Conservation (phyloP, 2,888 invertebrate species). For the Sisyra nigra region DNA sequence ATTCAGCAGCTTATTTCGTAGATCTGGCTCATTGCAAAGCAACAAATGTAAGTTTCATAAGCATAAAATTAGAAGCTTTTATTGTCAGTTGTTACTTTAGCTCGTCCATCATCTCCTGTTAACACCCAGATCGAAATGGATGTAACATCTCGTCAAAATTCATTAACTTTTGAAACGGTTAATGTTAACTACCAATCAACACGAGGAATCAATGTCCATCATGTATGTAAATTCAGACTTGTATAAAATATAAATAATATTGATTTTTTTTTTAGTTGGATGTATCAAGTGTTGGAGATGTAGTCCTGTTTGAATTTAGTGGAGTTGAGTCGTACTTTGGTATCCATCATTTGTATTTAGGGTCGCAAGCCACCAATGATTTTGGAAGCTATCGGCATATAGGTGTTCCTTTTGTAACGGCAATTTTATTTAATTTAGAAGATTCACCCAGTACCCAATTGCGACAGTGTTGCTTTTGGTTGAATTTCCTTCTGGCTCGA, state of each 20-base stretch:
- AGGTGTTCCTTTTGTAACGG: conserved; percentile 25
- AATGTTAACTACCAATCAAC: conserved; percentile 38
- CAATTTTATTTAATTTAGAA: conserved; percentile 48
- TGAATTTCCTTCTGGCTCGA: conserved; percentile 53
- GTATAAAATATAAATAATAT: conserved; percentile 7
- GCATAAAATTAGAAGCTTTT: background rate
- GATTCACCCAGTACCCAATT: conserved; percentile 50
- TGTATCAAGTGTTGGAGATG: conserved; percentile 39
- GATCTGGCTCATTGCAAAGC: conserved; percentile 32
- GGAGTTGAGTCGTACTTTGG: conserved; percentile 56
- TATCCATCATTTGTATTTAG: conserved; percentile 57
- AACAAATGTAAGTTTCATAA: conserved; percentile 23
- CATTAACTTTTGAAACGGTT: conserved; percentile 36
- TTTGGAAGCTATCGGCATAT: background rate
- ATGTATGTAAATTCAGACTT: conserved; percentile 21
- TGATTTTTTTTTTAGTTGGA: conserved; percentile 25
- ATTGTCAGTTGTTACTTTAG: conserved; percentile 19
- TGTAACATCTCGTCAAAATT: conserved; percentile 38
- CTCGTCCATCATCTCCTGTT: conserved; percentile 30
- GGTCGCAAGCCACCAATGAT: conserved; percentile 17
- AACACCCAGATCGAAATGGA: conserved; percentile 40
- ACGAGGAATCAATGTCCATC: conserved; percentile 45
- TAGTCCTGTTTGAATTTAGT: conserved; percentile 58
- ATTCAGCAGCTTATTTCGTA: conserved; percentile 45
- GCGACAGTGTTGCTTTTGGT: conserved; percentile 55